A percentile compares a stretch with the other conserved stretches of the same genome.
phyloP scores from a whole-genome alignment of 1,140 invertebrate genomes.

The Drosophila triauraria region DNA sequence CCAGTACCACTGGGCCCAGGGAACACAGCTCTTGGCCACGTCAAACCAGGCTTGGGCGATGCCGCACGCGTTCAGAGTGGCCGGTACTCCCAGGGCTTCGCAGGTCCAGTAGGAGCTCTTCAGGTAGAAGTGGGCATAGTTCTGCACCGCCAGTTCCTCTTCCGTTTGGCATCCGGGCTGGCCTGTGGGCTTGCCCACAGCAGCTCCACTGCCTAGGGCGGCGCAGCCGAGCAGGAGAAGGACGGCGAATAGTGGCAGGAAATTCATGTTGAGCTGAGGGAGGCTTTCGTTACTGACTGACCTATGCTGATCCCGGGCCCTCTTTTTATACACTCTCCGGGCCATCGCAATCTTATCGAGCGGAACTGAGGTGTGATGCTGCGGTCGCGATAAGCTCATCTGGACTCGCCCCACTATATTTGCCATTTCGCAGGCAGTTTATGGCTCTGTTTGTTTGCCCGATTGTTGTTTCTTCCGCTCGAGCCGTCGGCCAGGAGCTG shows the following conservation, averaged over 20 bases:
- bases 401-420: conserved; percentile 12
- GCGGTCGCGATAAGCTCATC: conserved; percentile 46
- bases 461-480: conserved; percentile 45
- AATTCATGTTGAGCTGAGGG: conserved; percentile 46
- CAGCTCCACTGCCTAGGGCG: conserved; percentile 9
- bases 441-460: conserved; percentile 73
- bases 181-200: conserved; percentile 53
- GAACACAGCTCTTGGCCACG: conserved; percentile 54
- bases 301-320: conserved; percentile 48
- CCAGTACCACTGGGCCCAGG: conserved; percentile 57
- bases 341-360: conserved; percentile 60
- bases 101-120: conserved; percentile 70
- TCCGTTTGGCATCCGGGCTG: conserved; percentile 71
- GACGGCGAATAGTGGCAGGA: conserved; percentile 32
- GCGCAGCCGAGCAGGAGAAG: conserved; percentile 37
- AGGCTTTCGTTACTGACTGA: conserved; percentile 48
- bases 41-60: conserved; percentile 33
- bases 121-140: conserved; percentile 54
- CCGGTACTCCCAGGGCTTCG: conserved; percentile 31
- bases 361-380: conserved; percentile 59
- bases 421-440: conserved; percentile 63
- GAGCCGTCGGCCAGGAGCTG: conserved; percentile 8
- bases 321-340: conserved; percentile 57
- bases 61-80: conserved; percentile 36
- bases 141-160: conserved; percentile 43